Evolutionary conservation across 2,113 vertebrate species (phyloP).

Genomic region (Hirundichthys speculiger): DNA sequence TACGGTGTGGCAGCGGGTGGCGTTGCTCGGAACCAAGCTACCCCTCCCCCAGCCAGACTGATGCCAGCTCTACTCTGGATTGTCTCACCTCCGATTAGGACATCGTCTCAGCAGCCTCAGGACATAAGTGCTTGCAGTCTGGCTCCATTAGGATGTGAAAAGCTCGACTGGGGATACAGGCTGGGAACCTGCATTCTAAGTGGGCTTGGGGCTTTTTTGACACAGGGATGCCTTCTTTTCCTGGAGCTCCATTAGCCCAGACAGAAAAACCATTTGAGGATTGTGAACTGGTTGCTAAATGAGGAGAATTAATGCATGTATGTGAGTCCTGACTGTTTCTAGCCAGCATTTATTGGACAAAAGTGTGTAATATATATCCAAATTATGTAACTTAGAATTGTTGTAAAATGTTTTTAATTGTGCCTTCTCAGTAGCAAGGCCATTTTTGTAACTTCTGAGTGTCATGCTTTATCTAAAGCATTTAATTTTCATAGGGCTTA

Average conservation of each 20-base stretch:
- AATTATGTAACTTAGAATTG: background rate
- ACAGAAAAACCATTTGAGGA: slow-evolving; percentile 32
- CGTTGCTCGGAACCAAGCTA: slow-evolving; percentile 38
- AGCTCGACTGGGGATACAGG: slow-evolving; percentile 22
- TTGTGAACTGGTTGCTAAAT: slow-evolving; percentile 39
- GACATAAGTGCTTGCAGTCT: slow-evolving; percentile 49
- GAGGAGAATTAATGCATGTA: slow-evolving; percentile 31
- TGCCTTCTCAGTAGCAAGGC: background rate
- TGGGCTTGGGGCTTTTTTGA: slow-evolving; percentile 34
- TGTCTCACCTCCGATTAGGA: slow-evolving; percentile 60
- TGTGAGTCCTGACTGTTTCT: slow-evolving; percentile 40
- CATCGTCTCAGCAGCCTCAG: slow-evolving; percentile 58
- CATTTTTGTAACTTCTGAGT: background rate
- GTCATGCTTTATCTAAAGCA: background rate
- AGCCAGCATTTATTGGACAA: slow-evolving; percentile 24
- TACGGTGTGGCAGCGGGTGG: slow-evolving; percentile 28
- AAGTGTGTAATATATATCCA: slow-evolving; percentile 28
- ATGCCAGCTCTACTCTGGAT: slow-evolving; percentile 58
- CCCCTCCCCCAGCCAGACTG: slow-evolving; percentile 27
- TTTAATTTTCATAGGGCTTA: background rate
- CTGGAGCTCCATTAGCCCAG: slow-evolving; percentile 28
- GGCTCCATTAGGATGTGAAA: slow-evolving; percentile 42
- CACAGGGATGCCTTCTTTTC: slow-evolving; percentile 15
- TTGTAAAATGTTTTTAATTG: background rate
- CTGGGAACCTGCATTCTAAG: slow-evolving; percentile 34